phyloP scores from a whole-genome alignment of 2,888 invertebrate genomes.

The Ophion ventricosus region DNA sequence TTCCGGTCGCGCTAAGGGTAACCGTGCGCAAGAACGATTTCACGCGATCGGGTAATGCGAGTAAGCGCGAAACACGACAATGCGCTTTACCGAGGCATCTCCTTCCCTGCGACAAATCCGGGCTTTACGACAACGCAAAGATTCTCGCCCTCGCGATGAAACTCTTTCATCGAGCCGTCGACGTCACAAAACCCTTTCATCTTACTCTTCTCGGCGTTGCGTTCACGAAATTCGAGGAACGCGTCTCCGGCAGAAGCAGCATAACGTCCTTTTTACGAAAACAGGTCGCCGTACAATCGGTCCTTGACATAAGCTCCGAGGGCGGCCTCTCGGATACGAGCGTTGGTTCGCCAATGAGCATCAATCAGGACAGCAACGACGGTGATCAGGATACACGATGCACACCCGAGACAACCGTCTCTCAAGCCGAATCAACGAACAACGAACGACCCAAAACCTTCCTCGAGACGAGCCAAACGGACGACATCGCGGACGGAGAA shows the following conservation, averaged over 20 bases:
- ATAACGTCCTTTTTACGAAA: slow-evolving; percentile 91
- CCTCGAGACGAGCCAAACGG: not conserved
- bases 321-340: slow-evolving; percentile 80
- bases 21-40: slow-evolving; percentile 89
- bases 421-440: not conserved
- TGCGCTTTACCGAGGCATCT: slow-evolving; percentile 86
- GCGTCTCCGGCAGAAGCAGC: slow-evolving; percentile 88
- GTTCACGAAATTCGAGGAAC: slow-evolving; percentile 92
- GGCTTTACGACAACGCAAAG: slow-evolving; percentile 86
- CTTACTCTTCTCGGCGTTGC: slow-evolving; percentile 92
- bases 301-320: slow-evolving; percentile 82
- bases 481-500: slow-evolving; percentile 75
- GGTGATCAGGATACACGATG: slow-evolving; percentile 66
- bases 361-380: slow-evolving; percentile 79
- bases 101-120: slow-evolving; percentile 85
- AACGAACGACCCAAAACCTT: slow-evolving; percentile 64
- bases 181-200: slow-evolving; percentile 90
- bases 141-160: slow-evolving; percentile 89
- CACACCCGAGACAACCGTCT: slow-evolving; percentile 13
- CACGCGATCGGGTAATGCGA: slow-evolving; percentile 85
- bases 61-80: slow-evolving; percentile 90
- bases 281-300: slow-evolving; percentile 91
- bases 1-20: slow-evolving; percentile 90
- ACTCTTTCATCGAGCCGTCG: slow-evolving; percentile 90
- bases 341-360: slow-evolving; percentile 82